Base-by-base conservation (phyloP, 1,140 invertebrate genomes). In the Drosophila albomicans region DNA sequence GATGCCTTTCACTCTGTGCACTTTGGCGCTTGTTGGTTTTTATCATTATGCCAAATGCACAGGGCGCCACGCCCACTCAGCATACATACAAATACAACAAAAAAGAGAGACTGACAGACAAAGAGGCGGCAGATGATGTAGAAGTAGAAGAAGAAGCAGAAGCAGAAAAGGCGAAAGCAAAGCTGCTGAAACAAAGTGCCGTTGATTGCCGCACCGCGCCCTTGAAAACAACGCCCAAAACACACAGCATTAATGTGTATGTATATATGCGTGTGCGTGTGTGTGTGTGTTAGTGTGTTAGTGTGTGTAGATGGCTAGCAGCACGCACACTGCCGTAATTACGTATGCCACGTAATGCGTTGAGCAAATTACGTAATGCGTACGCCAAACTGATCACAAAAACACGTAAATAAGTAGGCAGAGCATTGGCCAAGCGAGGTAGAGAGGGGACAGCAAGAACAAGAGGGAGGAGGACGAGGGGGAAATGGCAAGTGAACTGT, bases 11-110 rank as follows among this genome's bases (percentile, higher is more conserved):
- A 54, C 56, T 63, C 35, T 75, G 57, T 71, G 67, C 68, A 64
- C 65, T 75, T 71, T 65, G 67, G 59, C 73, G 68, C 61, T 75
- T 64, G 61, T 75, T 75, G 73, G 68, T 65, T 75, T 75, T 71
- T 71, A 75, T 71, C 73, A 75, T 75, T 71, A 65, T 71, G 68
- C 67, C 67, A 75, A 75, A 75, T 75, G 73, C 73, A 75, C 54
- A 75, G 67, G 16, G 59, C 30, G 48, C 48, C 52, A 71, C 67
- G 61, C 66, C 58, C 67, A 62, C 58, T n/a, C 49, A 35, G 32
- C 52, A 54, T 35, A 56, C 6, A 56, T 38, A 38, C 35, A 8
- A 3, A 8, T 8, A 11, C 3, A 28, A 11, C n/a, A 2, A 52
- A 54, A 15, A 62, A 68, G 54, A 54, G 45, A 16, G 8, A 5